Evolutionary conservation across 1,140 invertebrate genomes (phyloP).

Genomic region (Heliconius nattereri): DNA sequence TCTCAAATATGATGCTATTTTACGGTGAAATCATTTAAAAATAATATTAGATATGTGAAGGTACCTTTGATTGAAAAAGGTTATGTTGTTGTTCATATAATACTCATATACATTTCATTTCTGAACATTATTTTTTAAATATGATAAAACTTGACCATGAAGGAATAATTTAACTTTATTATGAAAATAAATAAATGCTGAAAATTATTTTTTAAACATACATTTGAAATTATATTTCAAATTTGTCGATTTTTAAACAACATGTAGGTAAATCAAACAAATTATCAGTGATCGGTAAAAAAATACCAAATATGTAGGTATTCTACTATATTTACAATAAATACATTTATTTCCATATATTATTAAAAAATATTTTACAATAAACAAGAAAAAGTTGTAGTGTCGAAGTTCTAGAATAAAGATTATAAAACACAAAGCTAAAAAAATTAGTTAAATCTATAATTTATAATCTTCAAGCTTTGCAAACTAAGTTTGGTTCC

Average conservation of each 20-base stretch:
- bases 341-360: not conserved
- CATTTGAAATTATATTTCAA: not conserved
- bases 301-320: not conserved
- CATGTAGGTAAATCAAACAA: not conserved
- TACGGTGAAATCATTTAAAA: constrained; percentile 26
- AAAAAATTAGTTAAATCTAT: no score
- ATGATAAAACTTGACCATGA: not conserved
- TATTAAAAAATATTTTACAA: not conserved
- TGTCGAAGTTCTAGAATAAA: not conserved
- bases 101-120: no score
- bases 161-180: not conserved
- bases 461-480: no score
- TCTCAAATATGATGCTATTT: constrained; percentile 54
- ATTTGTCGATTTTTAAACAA: not conserved
- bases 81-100: not conserved
- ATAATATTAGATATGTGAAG: not conserved
- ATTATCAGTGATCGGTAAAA: not conserved
- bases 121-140: not conserved
- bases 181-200: no score
- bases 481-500: no score
- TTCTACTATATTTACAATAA: not conserved
- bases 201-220: not conserved
- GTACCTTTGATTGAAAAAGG: not conserved
- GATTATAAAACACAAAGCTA: not conserved
- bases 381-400: not conserved